These are phyloP conservation scores for Polyommatus icarus DNA, from an alignment of 2,888 invertebrate genomes.

Conservation along the genomic window DNA sequence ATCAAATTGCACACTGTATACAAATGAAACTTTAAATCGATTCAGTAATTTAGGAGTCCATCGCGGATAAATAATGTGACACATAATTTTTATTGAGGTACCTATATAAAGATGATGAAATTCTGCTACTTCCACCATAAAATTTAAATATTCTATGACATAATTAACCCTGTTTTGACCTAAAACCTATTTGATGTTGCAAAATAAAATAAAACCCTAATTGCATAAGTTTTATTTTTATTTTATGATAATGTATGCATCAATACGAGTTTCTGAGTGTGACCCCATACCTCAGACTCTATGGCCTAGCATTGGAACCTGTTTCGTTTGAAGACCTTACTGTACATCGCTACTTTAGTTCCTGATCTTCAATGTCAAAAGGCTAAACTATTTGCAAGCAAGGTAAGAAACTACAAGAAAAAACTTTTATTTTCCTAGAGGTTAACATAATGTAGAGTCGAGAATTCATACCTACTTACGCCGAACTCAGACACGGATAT, in stretches of 20 bases:
- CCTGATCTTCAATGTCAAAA: constrained; percentile 7
- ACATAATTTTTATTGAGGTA: neutral
- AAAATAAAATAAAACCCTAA: constrained; percentile 25
- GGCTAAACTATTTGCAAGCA: neutral
- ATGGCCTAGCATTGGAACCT: neutral
- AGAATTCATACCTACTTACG: neutral
- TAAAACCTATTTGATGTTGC: constrained; percentile 19
- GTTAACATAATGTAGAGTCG: neutral
- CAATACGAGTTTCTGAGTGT: neutral
- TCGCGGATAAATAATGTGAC: too few relatives aligned
- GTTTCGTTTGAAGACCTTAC: constrained; percentile 14
- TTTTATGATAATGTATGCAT: constrained; percentile 25
- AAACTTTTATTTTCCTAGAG: neutral
- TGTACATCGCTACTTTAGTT: neutral
- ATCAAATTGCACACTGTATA: too few relatives aligned
- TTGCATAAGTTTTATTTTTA: constrained; percentile 12
- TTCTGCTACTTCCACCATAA: neutral
- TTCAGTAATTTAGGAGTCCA: too few relatives aligned
- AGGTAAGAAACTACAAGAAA: neutral
- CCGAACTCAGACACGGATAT: too few relatives aligned
- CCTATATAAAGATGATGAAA: neutral
- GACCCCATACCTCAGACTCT: constrained; percentile 15
- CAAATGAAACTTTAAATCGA: too few relatives aligned
- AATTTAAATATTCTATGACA: constrained; percentile 26
- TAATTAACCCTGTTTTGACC: constrained; percentile 16